phyloP scores from a whole-genome alignment of 2,888 invertebrate species.

The Rugalucina vietnamica region DNA sequence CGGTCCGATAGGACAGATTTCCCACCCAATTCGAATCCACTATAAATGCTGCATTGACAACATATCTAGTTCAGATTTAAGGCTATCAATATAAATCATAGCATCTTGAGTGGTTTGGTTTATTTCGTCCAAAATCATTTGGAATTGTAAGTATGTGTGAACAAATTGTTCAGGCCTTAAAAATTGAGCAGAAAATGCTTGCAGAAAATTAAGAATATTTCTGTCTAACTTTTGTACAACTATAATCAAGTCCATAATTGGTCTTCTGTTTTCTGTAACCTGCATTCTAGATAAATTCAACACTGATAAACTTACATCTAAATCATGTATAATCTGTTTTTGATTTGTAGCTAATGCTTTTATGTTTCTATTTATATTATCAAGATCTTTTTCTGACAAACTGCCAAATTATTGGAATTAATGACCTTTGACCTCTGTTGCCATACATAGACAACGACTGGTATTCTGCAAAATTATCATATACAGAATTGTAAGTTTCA shows the following conservation, averaged over 20 bases:
- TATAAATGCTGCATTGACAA: no score
- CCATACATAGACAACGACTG: not conserved
- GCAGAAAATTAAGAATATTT: not conserved
- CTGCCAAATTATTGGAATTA: constrained; percentile 26
- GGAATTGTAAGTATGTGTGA: no score
- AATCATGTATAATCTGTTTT: not conserved
- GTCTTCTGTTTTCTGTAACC: not conserved
- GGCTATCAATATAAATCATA: no score
- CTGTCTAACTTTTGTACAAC: not conserved
- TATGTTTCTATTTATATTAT: not conserved
- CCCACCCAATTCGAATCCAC: no score
- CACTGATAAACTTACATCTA: no score
- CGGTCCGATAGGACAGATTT: no score
- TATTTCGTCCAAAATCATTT: constrained; percentile 26
- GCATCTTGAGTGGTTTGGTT: not conserved
- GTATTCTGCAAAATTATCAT: constrained; percentile 22
- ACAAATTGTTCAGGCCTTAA: not conserved
- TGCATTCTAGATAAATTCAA: not conserved
- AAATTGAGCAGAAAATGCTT: not conserved
- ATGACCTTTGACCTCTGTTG: constrained; percentile 15
- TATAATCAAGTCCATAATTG: not conserved
- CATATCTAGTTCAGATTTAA: no score
- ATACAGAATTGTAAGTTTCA: not conserved
- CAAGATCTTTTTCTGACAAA: not conserved
- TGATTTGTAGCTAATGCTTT: not conserved